Evolutionary conservation across 2,797 vertebrate species (phyloP), one percentile per base, ranked within the genome.

Genomic region (Spizella passerina): DNA sequence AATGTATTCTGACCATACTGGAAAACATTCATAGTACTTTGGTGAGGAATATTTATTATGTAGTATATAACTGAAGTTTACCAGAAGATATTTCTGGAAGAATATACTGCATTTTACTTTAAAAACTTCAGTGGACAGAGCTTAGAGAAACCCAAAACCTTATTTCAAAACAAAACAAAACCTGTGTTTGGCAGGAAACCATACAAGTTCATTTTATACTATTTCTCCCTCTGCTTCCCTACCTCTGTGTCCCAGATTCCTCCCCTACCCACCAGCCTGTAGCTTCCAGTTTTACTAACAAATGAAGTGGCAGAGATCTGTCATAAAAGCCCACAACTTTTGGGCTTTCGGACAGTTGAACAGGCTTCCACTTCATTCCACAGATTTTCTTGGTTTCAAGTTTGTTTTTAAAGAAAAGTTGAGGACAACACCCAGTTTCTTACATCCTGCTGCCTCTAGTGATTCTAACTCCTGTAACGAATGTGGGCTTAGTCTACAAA

Each of bases 241-340:
- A 3, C 22, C 4, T 30, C 36, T 0, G 0, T 8, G 3, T n/a
- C 8, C 8, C 8, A 26, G 14, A 26, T 4, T 57, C 23, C 15
- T 53, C 44, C 55, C 12, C 13, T 30, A 8, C 10, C 15, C 60
- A 92, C 3, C 26, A 64, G 44, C 41, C 27, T 9, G n/a, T 3
- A 47, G 55, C 24, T 81, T 59, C n/a, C 53, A 66, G 29, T 49
- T 71, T 30, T 36, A n/a, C 32, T 16, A 53, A 14, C 3, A 7
- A 7, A 2, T 60, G 0, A 4, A 55, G 16, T 4, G 39, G 44
- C 52, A 53, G 57, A 85, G 15, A 14, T 32, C 36, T 61, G 55
- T 30, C 2, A 4, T 11, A 9, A 69, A 72, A 79, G 4, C 26
- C 47, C 23, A 59, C 8, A 85, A 2, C 0, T 53, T n/a, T 21